Evolutionary conservation across 2,113 vertebrate species (phyloP), one percentile per base, ranked within the genome.

Genomic region (Poicephalus meyeri): DNA sequence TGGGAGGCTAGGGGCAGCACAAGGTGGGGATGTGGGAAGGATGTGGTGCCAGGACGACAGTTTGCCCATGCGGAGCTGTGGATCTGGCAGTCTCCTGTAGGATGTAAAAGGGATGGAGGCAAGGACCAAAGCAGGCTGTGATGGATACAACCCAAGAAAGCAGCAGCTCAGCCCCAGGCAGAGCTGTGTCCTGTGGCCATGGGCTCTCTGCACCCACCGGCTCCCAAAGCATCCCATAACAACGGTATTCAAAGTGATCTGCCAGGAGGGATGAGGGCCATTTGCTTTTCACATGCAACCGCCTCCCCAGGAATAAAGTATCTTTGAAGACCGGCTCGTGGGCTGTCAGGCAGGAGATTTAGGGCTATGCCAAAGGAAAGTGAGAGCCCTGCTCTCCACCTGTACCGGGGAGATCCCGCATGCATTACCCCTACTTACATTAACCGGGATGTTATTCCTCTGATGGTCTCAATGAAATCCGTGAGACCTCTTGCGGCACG

Each of bases 401-500:
- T 53, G 70, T 8, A 4, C 18, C 0, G 0, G 52, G 60, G 39
- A 35, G 3, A 23, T 78, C 42, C 61, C 77, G 7, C 0, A 3
- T 33, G 37, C 16, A 0, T 53, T 35, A 6, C 15, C 5, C 6
- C 18, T 5, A 63, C 71, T 70, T 3, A 1, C 28, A 29, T 18
- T 44, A 35, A 35, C 10, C 0, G 1, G n/a, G 49, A 35, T 50
- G 78, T 92, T 37, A 39, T 64, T 52, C 44, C 56, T 81, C 29
- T 26, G 33, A 24, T 1, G 35, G 16, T 85, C 52, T 28, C 66
- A 24, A 11, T 44, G 89, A 86, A 92, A 91, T 71, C 92, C 24
- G 26, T 81, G 93, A 89, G 93, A 92, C 80, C 94, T 92, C 94
- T 92, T 81, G 94, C 66, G 95, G 93, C 77, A 52, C 2, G 19